Evolutionary conservation across 2,113 vertebrate genomes (phyloP), one percentile per base, ranked within the genome.

Genomic region (Crotalus helleri): DNA sequence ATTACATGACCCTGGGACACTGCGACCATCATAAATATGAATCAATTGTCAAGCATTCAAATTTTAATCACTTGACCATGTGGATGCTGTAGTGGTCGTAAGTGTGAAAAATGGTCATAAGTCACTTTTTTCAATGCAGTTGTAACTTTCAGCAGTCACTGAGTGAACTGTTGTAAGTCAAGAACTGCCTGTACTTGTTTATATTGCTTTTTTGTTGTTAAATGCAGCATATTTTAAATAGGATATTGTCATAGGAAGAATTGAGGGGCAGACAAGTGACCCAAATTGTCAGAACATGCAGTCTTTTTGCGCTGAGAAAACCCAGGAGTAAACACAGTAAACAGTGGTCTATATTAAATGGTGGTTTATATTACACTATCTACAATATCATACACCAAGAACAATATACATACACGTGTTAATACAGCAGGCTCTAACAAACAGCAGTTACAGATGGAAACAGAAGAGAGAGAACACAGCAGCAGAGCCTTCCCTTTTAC

Each of bases 181-280:
- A 69, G 61, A 23, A 64, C 61, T 64, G 29, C 11, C 61, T 64
- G 12, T 24, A 39, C 2, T 61, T 24, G 3, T 64, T 49, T 90
- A 90, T 46, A 44, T 29, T 88, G n/a, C 39, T 61, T 46, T 29
- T 26, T n/a, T 46, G 4, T 21, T 89, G 15, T 89, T 39, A 89
- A 29, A 23, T 9, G 49, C 51, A 26, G 3, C 13, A 3, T 54
- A 74, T 39, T 81, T 39, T 54, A 39, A n/a, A 10, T 39, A 24
- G 9, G n/a, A 13, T 93, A 90, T 92, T 93, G 92, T 53, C 51
- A 91, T 15, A 93, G 91, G 26, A 58, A 19, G 54, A 93, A 49
- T 26, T 94, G 88, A 93, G 89, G 87, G 87, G 54, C 86, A 85
- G 15, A 90, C 88, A 93, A 86, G 53, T 92, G 90, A 61, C 33